Base-by-base conservation (phyloP, 2,113 vertebrate species). In the Limanda limanda region DNA sequence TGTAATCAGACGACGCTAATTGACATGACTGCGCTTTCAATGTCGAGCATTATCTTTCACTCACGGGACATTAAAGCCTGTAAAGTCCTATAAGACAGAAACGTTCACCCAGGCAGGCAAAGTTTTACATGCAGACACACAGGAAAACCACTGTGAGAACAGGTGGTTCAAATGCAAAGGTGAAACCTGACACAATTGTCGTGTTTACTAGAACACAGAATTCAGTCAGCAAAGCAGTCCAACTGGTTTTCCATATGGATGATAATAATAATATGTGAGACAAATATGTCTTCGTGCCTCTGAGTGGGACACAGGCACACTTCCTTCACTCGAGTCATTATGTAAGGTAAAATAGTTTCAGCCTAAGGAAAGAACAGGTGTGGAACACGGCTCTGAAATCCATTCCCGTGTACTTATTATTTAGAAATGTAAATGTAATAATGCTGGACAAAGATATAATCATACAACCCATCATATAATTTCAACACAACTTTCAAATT, bases 191-290 rank as follows among this genome's bases (percentile, higher is more conserved):
- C 24, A 62, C 47, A 3, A 0, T 0, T 58, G 14, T 23, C 40
- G 23, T 78, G 18, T 68, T 54, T 8, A 45, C 1, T 15, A 4
- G 5, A 1, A 24, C 37, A 35, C 37, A 31, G 0, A 45, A 42
- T 6, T 24, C 1, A 6, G 4, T 58, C 8, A 35, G 35, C 15
- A 45, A 25, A 4, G 55, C 54, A 9, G 64, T 13, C 14, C 4
- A 40, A 78, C 78, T 21, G 60, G 85, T 84, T 88, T 82, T 63
- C 3, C 1, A 54, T 58, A 2, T 54, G 71, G 45, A 45, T 51
- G 17, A 8, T 10, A n/a, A 54, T 20, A n/a, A 8, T 27, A 27
- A 3, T 27, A 52, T 15, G 11, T 1, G 15, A 3, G 20, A 51
- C 51, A 31, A 18, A 25, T 11, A 2, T 27, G 8, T 24, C 21